phyloP scores from a whole-genome alignment of 2,113 vertebrate genomes.

The Phaethornis superciliosus region DNA sequence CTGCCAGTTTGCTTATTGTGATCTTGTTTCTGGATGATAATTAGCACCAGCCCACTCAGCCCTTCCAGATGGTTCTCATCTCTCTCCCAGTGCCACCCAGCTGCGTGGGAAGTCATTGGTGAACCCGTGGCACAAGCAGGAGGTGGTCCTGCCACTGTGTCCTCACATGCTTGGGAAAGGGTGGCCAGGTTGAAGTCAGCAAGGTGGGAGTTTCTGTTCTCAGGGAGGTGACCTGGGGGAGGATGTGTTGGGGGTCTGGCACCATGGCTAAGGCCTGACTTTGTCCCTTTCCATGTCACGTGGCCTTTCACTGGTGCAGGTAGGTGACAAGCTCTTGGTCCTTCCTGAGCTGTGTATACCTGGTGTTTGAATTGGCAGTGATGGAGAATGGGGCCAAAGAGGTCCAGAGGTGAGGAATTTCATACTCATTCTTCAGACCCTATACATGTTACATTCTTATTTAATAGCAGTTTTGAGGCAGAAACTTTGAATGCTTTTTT shows the following conservation, averaged over 20 bases:
- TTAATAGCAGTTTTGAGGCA: not conserved
- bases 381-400: not conserved
- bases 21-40: not conserved
- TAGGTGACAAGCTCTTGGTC: not conserved
- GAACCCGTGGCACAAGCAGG: not conserved
- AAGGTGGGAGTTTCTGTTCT: not conserved
- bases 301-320: not conserved
- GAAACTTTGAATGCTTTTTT: not conserved
- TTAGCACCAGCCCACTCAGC: not conserved
- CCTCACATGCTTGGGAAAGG: not conserved
- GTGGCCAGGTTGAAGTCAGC: not conserved
- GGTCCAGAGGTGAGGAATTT: not conserved
- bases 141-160: not conserved
- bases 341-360: not conserved
- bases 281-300: not conserved
- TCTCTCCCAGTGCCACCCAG: not conserved
- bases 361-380: not conserved
- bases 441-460: not conserved
- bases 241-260: not conserved
- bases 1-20: not conserved
- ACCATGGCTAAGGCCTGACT: not conserved
- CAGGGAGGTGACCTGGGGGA: not conserved
- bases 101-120: not conserved
- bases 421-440: not conserved
- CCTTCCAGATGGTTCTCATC: not conserved